Percentiles rank a stretch among this genome's conserved stretches.
These are phyloP conservation scores for Thaumetopoea pityocampa DNA, from an alignment of 1,140 invertebrate genomes.

Conservation along the genomic window DNA sequence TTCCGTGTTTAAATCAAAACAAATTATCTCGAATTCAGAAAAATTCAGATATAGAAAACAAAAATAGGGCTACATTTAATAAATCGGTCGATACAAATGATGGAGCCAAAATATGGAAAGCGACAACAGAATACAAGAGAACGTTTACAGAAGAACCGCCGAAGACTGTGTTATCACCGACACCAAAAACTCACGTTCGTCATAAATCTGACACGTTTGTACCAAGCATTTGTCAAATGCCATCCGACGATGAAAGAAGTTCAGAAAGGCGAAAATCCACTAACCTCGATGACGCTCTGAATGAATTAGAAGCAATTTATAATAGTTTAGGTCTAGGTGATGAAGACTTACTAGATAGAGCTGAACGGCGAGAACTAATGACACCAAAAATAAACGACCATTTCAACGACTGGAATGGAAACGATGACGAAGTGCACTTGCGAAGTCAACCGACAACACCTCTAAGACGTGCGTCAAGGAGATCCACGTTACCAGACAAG, in stretches of 20 bases:
- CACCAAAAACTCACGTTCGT: slow-evolving; percentile 54
- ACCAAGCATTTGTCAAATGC: slow-evolving; percentile 40
- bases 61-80: slow-evolving; percentile 37
- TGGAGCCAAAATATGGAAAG: slow-evolving; percentile 63
- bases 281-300: slow-evolving; percentile 90
- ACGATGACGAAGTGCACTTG: slow-evolving; percentile 59
- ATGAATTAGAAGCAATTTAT: slow-evolving; percentile 93
- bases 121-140: slow-evolving; percentile 64
- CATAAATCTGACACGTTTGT: slow-evolving; percentile 67
- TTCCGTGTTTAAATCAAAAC: slow-evolving; percentile 32
- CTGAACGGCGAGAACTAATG: slow-evolving; percentile 85
- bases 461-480: slow-evolving; percentile 45
- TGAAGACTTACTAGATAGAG: slow-evolving; percentile 86
- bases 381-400: slow-evolving; percentile 67
- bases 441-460: slow-evolving; percentile 64
- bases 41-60: slow-evolving; percentile 44
- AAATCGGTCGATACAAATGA: slow-evolving; percentile 46
- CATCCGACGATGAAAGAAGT: slow-evolving; percentile 67
- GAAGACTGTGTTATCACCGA: slow-evolving; percentile 43
- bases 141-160: slow-evolving; percentile 54
- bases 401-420: slow-evolving; percentile 71
- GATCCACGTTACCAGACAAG: slow-evolving; percentile 78
- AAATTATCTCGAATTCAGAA: slow-evolving; percentile 34
- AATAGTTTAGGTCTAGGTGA: slow-evolving; percentile 88
- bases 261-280: slow-evolving; percentile 78